Evolutionary conservation across 2,797 vertebrate genomes (phyloP), one percentile per base, ranked within the genome.

Genomic region (Leptodactylus fallax): DNA sequence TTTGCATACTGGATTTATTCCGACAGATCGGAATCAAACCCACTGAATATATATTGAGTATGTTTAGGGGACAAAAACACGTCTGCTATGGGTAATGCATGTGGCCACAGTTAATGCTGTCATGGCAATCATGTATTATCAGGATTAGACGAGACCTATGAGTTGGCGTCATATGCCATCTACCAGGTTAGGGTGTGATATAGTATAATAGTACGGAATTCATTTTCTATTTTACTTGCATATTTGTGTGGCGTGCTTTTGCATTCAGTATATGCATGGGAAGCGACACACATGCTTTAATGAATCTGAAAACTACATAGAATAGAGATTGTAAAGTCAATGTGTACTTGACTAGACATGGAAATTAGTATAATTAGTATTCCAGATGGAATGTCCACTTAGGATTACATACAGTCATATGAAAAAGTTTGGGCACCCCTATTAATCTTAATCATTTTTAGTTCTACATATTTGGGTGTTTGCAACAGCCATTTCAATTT

Each of bases 161-260:
- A 69, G 74, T 85, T 85, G 51, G 74, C 61, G 11, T 65, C 84
- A 45, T 25, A 45, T 79, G 25, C 63, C 49, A 69, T 45, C 60
- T 80, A 55, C 63, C 72, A 85, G 45, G 55, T n/a, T 45, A 8
- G 60, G 7, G 53, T 58, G 27, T 51, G 16, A 58, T 71, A 79
- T 45, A 79, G 53, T 69, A 19, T 36, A 67, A 36, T 45, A 67
- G 21, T 63, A 61, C 11, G 9, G n/a, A n/a, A 58, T 56, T 3
- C 19, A 17, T 56, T 51, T 55, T 27, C 6, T 16, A 4, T n/a
- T 79, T 11, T 63, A 61, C 36, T 36, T 13, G 27, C 13, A 10
- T 12, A 51, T 76, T 51, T 61, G 21, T 19, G 23, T 11, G 27
- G 25, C 45, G 27, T 61, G 12, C 23, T 69, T 65, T 84, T 72